Conservation (phyloP, 92 coral and sea anemone genomes). For the Diadumene lineata region DNA sequence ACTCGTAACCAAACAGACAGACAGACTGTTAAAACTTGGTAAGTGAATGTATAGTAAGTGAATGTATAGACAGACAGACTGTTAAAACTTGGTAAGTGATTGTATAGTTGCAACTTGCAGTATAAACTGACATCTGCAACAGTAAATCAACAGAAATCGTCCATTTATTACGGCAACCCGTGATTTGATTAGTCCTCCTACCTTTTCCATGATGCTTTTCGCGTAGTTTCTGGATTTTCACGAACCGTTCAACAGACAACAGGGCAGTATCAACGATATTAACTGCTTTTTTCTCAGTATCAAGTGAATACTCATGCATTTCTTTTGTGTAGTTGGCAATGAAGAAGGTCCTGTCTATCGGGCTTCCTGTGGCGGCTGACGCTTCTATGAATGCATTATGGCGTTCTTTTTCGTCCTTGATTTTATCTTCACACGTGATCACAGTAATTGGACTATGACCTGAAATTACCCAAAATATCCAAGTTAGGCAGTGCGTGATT, state of each 20-base stretch:
- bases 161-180: no score
- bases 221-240: constrained; percentile 64
- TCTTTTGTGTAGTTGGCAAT: constrained; percentile 65
- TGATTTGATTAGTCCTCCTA: no score
- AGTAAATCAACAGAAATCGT: not conserved
- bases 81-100: no score
- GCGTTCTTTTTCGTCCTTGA: constrained; percentile 48
- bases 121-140: no score
- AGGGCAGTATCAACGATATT: constrained; percentile 64
- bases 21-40: no score
- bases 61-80: no score
- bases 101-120: no score
- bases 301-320: constrained; percentile 24
- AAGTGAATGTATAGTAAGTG: no score
- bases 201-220: constrained; percentile 46
- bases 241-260: constrained; percentile 71
- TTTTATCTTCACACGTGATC: constrained; percentile 70
- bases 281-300: constrained; percentile 56
- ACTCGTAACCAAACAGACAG: no score
- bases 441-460: constrained; percentile 84
- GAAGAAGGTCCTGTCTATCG: constrained; percentile 70
- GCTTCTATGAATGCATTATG: constrained; percentile 59
- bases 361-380: constrained; percentile 70
- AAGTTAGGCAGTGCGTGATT: no score
- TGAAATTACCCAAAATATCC: not conserved